Base-by-base conservation (phyloP, 2,888 invertebrate species). In the Phyllotreta cruciferae region DNA sequence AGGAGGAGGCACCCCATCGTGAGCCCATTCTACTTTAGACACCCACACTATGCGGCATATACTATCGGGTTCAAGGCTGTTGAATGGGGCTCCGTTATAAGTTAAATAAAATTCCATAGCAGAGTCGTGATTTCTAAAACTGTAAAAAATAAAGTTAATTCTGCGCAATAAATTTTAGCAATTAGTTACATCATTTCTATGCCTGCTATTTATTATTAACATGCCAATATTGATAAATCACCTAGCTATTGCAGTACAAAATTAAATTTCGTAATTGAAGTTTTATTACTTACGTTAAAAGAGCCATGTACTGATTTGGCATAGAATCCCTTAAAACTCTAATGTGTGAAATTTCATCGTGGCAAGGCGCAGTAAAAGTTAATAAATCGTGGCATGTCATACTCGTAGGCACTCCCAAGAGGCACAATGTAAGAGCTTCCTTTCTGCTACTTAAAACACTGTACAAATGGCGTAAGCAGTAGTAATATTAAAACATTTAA, bases 221-320 rank as follows among this genome's bases (percentile, higher is more conserved):
- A 24, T 24, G 1, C 24, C 24, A 3, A 24, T 24, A 24, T 4
- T 24, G 24, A 24, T 24, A 24, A 24, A 4, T 24, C 24, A 24
- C 24, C 24, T 24, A 24, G 24, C 24, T 24, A 24, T 24, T 24
- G 4, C 24, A 24, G 24, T 24, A 1, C 24, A 24, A 8, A 35
- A 4, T 49, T 35, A 47, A 47, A 34, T 10, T 50, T 7, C n/a
- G 5, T 7, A 10, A 11, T 44, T 13, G 5, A 42, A 42, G 9
- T 13, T 44, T 7, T 44, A n/a, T 44, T 60, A 81, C 85, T 84
- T 78, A 97, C 85, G 94, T 96, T 39, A 99, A 83, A 24, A 99
- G 83, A 45, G 96, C 94, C 98, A 99, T 98, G 78, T 98, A 99
- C 79, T 97, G 96, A 82, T 98, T 98, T 0, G 97, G 96, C 13